These are phyloP conservation scores for Laterallus jamaicensis DNA, from an alignment of 2,113 vertebrate species.

Conservation along the genomic window DNA sequence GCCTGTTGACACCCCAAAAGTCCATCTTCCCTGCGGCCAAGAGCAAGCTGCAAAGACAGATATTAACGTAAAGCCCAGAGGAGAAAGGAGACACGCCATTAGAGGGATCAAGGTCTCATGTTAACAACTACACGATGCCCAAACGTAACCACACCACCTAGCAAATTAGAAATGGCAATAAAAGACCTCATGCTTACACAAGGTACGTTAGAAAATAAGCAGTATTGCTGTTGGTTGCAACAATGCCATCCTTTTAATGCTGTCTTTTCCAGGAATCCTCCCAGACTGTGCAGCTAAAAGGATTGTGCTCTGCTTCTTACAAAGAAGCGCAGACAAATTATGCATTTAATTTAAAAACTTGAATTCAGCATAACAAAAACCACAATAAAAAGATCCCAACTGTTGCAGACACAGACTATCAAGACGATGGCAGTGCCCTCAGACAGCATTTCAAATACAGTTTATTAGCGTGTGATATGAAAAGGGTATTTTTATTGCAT, in stretches of 20 bases:
- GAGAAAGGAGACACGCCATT: background rate
- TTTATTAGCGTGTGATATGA: constrained; percentile 84
- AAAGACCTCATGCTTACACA: background rate
- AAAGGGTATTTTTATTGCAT: constrained; percentile 83
- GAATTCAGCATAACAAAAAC: constrained; percentile 13
- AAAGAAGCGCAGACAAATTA: background rate
- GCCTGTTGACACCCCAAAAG: background rate
- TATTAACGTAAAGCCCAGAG: background rate
- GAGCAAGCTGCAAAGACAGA: background rate
- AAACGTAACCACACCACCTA: background rate
- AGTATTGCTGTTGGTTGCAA: background rate
- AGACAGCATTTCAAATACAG: constrained; percentile 81
- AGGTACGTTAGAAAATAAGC: background rate
- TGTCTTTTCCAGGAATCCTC: background rate
- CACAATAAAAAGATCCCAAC: constrained; percentile 66
- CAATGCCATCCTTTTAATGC: background rate
- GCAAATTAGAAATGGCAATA: background rate
- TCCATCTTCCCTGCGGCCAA: background rate
- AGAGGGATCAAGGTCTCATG: background rate
- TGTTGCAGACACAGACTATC: constrained; percentile 65
- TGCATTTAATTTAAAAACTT: background rate
- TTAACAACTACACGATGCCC: background rate
- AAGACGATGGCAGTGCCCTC: constrained; percentile 59
- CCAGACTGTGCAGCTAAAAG: background rate
- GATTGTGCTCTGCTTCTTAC: background rate